Evolutionary conservation across 2,888 invertebrate species (phyloP), one percentile per base, ranked within the genome.

Genomic region (Enchytraeus crypticus): DNA sequence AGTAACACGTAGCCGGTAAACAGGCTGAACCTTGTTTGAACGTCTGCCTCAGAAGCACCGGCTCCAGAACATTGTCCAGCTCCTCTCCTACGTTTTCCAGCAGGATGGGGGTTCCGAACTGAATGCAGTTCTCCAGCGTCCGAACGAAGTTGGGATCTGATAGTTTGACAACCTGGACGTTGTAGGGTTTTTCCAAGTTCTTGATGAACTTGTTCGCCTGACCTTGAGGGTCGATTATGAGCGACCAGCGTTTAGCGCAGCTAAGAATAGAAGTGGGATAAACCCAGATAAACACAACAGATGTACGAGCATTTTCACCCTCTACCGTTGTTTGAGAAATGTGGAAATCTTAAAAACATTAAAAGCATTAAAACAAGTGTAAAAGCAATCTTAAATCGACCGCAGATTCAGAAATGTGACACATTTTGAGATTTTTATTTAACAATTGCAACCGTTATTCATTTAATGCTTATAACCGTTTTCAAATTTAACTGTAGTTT

Each of bases 151-250:
- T 92, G 0, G 85, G 80, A 73, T 92, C 91, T 62, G 85, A 86
- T 66, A 90, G 81, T 58, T 91, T 86, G 64, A 90, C 87, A 3
- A 91, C 84, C 65, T 87, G 86, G 49, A 93, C 77, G 74, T 88
- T 89, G 74, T 90, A 89, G 0, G 84, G 83, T 72, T 89, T 90
- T 76, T 93, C 92, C 87, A 91, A 87, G 77, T 91, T 92, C 78
- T 90, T 91, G 43, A 93, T 84, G 92, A 93, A 95, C 73, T 89
- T 89, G 74, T 91, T 92, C 0, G 92, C 92, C 77, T 92, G 92
- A 21, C 79, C 79, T 71, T 80, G 80, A 1, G 79, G 77, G 65
- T 77, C 77, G 64, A 77, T 76, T 77, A 78, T 73, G 59, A 80
- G 67, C 0, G 80, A 79, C 80, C 80, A 80, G 18, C 80, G 72